Evolutionary conservation across 2,797 vertebrate genomes (phyloP).

Genomic region (Oreortyx pictus): DNA sequence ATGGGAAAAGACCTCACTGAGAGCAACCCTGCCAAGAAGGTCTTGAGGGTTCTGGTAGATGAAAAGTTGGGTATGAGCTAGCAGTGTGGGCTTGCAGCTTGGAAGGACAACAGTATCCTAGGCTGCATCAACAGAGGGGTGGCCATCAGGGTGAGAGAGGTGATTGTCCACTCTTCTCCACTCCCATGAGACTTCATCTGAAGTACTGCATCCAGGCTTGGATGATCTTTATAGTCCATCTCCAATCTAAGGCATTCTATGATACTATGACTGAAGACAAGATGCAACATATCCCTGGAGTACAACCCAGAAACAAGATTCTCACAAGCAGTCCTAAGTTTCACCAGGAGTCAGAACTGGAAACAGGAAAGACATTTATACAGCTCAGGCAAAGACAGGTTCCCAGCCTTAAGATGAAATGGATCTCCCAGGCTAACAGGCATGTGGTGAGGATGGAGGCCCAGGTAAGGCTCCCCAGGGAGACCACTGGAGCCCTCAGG

Average conservation of each 20-base stretch:
- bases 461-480: not conserved
- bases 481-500: rapidly evolving
- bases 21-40: not conserved
- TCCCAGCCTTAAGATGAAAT: not conserved
- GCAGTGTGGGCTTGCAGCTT: not conserved
- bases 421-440: rapidly evolving
- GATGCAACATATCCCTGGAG: rapidly evolving
- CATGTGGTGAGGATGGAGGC: not conserved
- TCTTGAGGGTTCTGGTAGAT: not conserved
- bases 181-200: not conserved
- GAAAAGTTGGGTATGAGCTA: not conserved
- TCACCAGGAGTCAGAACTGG: rapidly evolving
- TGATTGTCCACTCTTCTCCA: not conserved
- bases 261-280: not conserved
- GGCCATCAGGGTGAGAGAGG: not conserved
- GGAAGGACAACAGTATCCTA: not conserved
- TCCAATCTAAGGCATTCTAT: not conserved
- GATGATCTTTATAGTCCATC: not conserved
- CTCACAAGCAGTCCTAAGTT: rapidly evolving
- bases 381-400: not conserved
- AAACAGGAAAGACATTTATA: rapidly evolving
- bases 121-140: not conserved
- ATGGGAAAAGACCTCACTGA: not conserved
- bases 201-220: not conserved
- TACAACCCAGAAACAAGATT: not conserved